A percentile compares a stretch with the other conserved stretches of the same genome.
phyloP scores from a whole-genome alignment of 2,113 vertebrate genomes.

The Scatophagus argus region DNA sequence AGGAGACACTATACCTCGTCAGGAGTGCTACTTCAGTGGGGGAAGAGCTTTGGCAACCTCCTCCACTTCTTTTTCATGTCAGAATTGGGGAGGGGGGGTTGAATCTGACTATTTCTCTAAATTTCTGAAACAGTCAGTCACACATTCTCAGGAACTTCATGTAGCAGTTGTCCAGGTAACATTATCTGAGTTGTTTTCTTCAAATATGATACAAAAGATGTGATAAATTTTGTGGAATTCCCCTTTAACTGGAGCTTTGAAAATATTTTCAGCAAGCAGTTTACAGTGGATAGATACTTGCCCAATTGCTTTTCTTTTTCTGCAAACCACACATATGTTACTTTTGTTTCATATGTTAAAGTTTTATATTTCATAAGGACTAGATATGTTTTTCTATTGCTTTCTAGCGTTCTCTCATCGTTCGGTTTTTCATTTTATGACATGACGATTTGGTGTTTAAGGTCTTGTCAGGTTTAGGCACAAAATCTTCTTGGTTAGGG shows the following conservation, averaged over 20 bases:
- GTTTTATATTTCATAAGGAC: no score
- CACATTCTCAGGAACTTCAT: not conserved
- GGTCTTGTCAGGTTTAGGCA: no score
- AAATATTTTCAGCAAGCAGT: not conserved
- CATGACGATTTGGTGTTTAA: no score
- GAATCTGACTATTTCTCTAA: not conserved
- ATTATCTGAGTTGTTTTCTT: not conserved
- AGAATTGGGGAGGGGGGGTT: not conserved
- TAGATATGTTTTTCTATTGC: no score
- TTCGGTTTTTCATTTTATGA: no score
- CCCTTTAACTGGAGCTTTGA: not conserved
- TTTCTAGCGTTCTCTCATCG: no score
- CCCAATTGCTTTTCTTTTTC: no score
- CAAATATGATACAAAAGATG: not conserved
- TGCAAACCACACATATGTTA: no score
- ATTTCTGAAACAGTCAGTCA: not conserved
- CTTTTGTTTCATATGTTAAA: no score
- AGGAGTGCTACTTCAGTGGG: slow-evolving; percentile 4
- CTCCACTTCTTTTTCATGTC: not conserved
- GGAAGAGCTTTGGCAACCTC: not conserved
- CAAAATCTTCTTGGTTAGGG: no score
- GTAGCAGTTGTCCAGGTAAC: not conserved
- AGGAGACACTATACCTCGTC: not conserved
- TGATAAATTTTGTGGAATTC: not conserved
- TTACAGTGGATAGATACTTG: not conserved